phyloP scores from a whole-genome alignment of 2,797 vertebrate genomes.

The Cephalopachus bancanus region DNA sequence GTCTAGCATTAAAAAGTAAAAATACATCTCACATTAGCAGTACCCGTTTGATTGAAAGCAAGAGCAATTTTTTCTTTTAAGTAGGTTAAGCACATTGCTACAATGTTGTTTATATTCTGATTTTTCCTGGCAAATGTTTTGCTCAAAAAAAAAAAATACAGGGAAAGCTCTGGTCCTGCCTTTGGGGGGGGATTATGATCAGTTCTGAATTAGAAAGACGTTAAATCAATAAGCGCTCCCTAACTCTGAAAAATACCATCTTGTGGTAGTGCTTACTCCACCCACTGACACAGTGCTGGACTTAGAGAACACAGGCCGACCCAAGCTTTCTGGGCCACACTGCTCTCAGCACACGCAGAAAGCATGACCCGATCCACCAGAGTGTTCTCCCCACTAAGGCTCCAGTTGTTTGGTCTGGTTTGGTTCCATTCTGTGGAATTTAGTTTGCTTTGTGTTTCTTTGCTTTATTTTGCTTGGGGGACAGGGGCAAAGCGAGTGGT shows the following conservation, averaged over 20 bases:
- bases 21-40: not conserved
- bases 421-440: not conserved
- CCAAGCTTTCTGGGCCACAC: accelerated
- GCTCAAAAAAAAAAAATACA: not conserved
- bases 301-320: not conserved
- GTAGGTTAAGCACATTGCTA: not conserved
- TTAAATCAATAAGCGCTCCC: not conserved
- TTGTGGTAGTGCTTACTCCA: not conserved
- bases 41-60: not conserved
- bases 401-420: not conserved
- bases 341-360: not conserved
- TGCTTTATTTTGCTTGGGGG: not conserved
- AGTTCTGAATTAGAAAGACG: not conserved
- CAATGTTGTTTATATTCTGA: not conserved
- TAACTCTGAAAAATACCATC: not conserved
- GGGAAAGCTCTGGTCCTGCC: not conserved
- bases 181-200: not conserved
- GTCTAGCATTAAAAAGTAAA: not conserved
- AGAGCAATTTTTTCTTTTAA: not conserved
- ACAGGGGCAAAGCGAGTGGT: not conserved
- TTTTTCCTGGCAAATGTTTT: not conserved
- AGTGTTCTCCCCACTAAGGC: not conserved
- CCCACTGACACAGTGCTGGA: not conserved
- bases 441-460: not conserved
- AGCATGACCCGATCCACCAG: not conserved